Evolutionary conservation across 37 sponge, comb jelly and placozoan genomes (phyloP), one percentile per base, ranked within the genome.

Genomic region (Crambe crambe): DNA sequence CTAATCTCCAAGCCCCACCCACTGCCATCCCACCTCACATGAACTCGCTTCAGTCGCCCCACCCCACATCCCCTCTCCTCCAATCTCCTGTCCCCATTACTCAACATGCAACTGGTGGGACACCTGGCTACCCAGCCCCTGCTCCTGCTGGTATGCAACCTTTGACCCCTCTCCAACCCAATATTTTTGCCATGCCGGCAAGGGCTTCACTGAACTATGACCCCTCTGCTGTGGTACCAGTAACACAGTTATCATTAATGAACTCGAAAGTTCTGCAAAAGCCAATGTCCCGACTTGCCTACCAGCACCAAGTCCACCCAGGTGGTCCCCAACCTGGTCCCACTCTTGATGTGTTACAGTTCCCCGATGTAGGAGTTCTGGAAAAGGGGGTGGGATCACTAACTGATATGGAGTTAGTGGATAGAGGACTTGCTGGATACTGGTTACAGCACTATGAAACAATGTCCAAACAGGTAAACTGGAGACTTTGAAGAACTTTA

Each of bases 221-320:
- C 72, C 9, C 23, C 2, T 10, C 63, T 25, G 62, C 37, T 21
- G 21, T 18, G 2, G n/a, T n/a, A n/a, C n/a, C n/a, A n/a, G n/a
- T n/a, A n/a, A 12, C 26, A 3, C 21, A 27, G 32, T 56, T 73
- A 30, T 27, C 41, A 0, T 3, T 61, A 26, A 27, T 36, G 31
- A 40, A 36, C 42, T 70, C 73, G 22, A 35, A 57, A 0, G n/a
- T 39, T 27, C 30, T 72, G 22, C 42, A 32, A 22, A 40, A 42
- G 21, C 83, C 83, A 25, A 65, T 82, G 75, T 82, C 83, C 3
- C 62, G 75, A 37, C 75, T 82, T 31, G 75, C 63, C 37, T 65
- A 66, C 37, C 54, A 54, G 4, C n/a, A n/a, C n/a, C n/a, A n/a
- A n/a, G n/a, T n/a, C n/a, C n/a, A n/a, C n/a, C n/a, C n/a, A n/a